Base-by-base conservation (phyloP, 2,888 invertebrate genomes). In the Dioctria linearis region DNA sequence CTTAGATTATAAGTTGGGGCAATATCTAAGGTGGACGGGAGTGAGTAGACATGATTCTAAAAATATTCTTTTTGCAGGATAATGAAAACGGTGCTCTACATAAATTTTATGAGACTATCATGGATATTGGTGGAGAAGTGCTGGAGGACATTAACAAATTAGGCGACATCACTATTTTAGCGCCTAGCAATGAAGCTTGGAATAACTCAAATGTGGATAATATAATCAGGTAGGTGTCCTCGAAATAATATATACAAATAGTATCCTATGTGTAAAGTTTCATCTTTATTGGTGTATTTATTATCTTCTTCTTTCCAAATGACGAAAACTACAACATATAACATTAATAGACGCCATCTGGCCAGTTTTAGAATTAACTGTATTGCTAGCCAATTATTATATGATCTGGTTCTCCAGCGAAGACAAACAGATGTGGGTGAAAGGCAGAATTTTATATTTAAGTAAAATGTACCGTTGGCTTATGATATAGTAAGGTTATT, bases 111-210 rank as follows among this genome's bases (percentile, higher is more conserved):
- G 93, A 95, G 87, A 93, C 94, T 78, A 94, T 97, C 82, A 92
- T 93, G 89, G 94, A 95, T 85, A 91, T 92, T 80, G 95, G 94
- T 5, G 92, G 93, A 80, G 93, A 94, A 83, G 95, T 95, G 86
- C 91, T 95, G 87, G 91, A 91, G 82, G 93, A 92, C 83, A 92
- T 96, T 49, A 93, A 92, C 80, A 89, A 91, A 81, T 92, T 93
- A 83, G 92, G 92, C 80, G 94, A 95, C 84, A 91, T 96, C 40
- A 97, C 97, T 3, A 91, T 97, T 80, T 95, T 97, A 87, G 96
- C 96, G 2, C 97, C 97, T 0, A 95, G 95, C 85, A 97, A 97
- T 87, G 94, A 94, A 82, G 97, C 97, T 11, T 95, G 96, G 93
- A 92, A 92, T 69, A 93, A 93, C 83, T 91, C 93, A 67, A 93